Base-by-base conservation (phyloP, 2,797 vertebrate genomes). In the Hyperoplus immaculatus region DNA sequence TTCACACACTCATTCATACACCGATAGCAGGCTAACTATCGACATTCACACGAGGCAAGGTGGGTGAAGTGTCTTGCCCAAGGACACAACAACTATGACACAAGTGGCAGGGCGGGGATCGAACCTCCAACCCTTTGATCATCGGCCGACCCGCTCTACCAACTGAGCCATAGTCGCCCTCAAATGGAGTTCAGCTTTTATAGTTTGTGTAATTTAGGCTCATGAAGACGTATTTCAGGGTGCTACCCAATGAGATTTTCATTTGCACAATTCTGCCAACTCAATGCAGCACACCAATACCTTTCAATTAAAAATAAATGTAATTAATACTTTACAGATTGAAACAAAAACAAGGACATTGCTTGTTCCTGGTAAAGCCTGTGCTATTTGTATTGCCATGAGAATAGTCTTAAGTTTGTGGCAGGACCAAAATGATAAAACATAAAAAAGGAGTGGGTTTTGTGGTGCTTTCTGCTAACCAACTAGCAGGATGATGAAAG, bases 281-380 rank as follows among this genome's bases (percentile, higher is more conserved):
- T 69, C 29, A 47, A 61, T 67, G 62, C 59, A 72, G 50, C 16
- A 75, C 29, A 65, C 29, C 12, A 72, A 69, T 47, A 42, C 36
- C 51, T 18, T 36, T 15, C 1, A 16, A 54, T 38, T 38, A 41
- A 38, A 29, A 49, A 11, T 4, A 47, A 41, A 63, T 42, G 63
- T 10, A 68, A 53, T 46, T 49, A 5, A 36, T 21, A 36, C 3
- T 49, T 43, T 15, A 69, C 16, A 60, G 8, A 41, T 5, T 41
- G 15, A 78, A 45, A 74, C 7, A 60, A 29, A 69, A 14, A 49
- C 0, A 54, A 43, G 15, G 41, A 3, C 56, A 57, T 53, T 1
- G 29, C 29, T 29, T 29, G 29, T 29, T 29, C 29, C 29, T 29
- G 18, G 46, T 43, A 63, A 38, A 53, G 1, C 15, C 21, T 6